Base-by-base conservation (phyloP, 2,797 vertebrate species). In the Gymnoscopelus microlampas region DNA sequence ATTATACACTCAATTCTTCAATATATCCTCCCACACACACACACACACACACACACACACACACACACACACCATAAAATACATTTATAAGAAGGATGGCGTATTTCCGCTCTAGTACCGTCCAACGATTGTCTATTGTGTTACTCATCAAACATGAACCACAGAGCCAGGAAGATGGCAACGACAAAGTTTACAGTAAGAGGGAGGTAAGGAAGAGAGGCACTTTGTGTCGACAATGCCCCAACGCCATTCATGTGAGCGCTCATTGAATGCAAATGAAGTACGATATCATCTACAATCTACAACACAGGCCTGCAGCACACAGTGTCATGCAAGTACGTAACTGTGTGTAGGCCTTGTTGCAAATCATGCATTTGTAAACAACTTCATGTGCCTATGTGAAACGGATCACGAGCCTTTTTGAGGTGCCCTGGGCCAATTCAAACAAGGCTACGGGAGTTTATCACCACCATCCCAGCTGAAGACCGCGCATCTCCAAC, bases 1-100 rank as follows among this genome's bases (percentile, higher is more conserved):
- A 68, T 35, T 67, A 65, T 24, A 74, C 49, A 57, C 59, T 63
- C 56, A 64, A 79, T 74, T 64, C 67, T 64, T 68, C 48, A 66
- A 77, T 69, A 70, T 73, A 49, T 73, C 86, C 87, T 90, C 89
- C 90, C 84, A 59, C 57, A 59, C 39, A 44, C 39, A 44, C 39
- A 44, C 39, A 44, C 39, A 44, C 39, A 29, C 24, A 35, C 32
- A 12, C 56, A 5, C 6, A 6, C 55, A 57, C 5, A 32, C 5
- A 13, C 32, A 57, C 55, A 32, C 23, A 39, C 35, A 39, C 5
- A 39, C 3, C 3, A 39, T 39, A 39, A 5, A 39, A 39, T 39
- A 39, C 35, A 13, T 29, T 57, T 57, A 6, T 13, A 24, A 13
- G 23, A 14, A 13, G 10, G 32, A 12, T 58, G 32, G 23, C 56